A percentile compares a stretch with the other conserved stretches of the same genome.
phyloP scores from a whole-genome alignment of 2,888 invertebrate species.

The Drosophila silvestris region DNA sequence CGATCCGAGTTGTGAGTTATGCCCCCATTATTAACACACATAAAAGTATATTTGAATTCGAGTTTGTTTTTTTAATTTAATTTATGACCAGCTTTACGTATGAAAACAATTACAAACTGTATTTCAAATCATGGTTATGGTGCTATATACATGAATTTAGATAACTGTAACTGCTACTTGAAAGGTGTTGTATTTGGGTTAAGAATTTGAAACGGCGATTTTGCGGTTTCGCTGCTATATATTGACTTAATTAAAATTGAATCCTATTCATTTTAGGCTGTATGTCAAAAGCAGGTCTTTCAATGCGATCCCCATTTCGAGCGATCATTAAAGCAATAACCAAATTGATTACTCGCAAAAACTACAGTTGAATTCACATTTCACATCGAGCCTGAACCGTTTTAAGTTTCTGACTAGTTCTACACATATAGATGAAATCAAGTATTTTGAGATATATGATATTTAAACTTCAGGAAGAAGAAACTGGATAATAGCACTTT shows the following conservation, averaged over 20 bases:
- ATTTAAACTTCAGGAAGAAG: not conserved
- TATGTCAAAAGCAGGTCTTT: not conserved
- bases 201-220: not conserved
- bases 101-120: not conserved
- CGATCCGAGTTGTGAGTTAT: not conserved
- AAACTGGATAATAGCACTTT: not conserved
- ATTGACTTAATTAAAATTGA: not conserved
- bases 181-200: not conserved
- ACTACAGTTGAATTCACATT: not conserved
- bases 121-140: not conserved
- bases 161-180: not conserved
- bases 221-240: not conserved
- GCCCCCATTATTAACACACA: too few relatives aligned
- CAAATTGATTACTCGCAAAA: not conserved
- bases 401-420: too few relatives aligned
- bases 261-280: not conserved
- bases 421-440: not conserved
- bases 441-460: not conserved
- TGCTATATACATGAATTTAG: not conserved
- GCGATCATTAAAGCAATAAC: not conserved
- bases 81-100: not conserved
- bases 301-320: not conserved
- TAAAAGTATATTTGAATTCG: not conserved
- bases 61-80: too few relatives aligned
- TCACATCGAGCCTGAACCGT: too few relatives aligned